Base-by-base conservation (phyloP, 2,888 invertebrate species). In the Hydriomena furcata region DNA sequence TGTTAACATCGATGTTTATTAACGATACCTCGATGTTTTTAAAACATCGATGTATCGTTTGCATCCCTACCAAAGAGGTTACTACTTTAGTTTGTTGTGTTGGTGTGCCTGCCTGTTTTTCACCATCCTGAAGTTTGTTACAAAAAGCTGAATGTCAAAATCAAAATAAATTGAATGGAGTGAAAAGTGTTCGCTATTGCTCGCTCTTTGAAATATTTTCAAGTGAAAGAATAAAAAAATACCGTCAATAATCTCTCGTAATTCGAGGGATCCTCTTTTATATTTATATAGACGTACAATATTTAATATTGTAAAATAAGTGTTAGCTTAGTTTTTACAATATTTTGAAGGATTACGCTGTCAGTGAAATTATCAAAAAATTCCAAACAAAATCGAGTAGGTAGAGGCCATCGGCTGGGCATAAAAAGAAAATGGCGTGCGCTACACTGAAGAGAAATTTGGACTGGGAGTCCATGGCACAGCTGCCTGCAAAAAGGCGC, bases 371-470 rank as follows among this genome's bases (percentile, higher is more conserved):
- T 75, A 70, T 61, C 58, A 69, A 67, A 67, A n/a, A 76, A 71
- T 73, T 63, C 60, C 57, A 66, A 71, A 68, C 66, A 71, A 72
- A 78, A 80, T 77, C 66, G 64, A 74, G 68, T 76, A 72, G 65
- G 62, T 69, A 76, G 78, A 78, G 77, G 82, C 83, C 82, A 78
- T 92, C 92, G 87, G 83, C 83, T 92, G 91, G 92, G 92, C 92
- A 91, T 92, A 91, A 84, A 88, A 92, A 87, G 86, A 93, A 93
- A 92, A 99, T 99, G 98, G 98, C 98, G 93, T 98, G 98, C 93
- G 98, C 98, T 91, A 98, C 98, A 76, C 93, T 98, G 65, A 98
- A 98, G 93, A 94, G 98, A 86, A 95, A 95, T 82, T 93, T 97
- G 79, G 98, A 98, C 85, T 98, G 98, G 94, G 98, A 98, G 91